Base-by-base conservation (phyloP, 2,888 invertebrate genomes). In the Silvanus unidentatus region DNA sequence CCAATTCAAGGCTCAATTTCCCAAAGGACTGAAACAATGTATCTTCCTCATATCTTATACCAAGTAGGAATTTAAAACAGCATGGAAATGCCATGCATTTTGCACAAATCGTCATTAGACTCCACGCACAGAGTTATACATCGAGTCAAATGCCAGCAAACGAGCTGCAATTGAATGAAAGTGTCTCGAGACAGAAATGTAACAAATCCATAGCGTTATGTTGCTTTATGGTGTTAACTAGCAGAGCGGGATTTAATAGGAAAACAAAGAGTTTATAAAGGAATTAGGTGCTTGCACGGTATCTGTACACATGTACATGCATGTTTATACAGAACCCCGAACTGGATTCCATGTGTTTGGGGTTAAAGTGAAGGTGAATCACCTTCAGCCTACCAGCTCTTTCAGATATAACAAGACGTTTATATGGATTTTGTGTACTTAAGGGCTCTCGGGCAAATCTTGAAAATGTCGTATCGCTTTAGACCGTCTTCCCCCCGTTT, bases 351-450 rank as follows among this genome's bases (percentile, higher is more conserved):
- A 22, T 22, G 22, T 22, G 22, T 22, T n/a, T 22, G 22, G 22
- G 22, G 22, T 8, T 22, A 22, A 22, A 22, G 15, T 40, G 35
- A 47, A 53, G 52, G 53, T 53, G 53, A 50, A 48, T 48, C 49
- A 54, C 49, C 53, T 51, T 5, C 45, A 49, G 51, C 55, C 49
- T 44, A 49, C 47, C 43, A 52, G 45, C 53, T 55, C 46, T 53
- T 52, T 48, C 49, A 50, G 50, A 58, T 53, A 49, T 59, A 58
- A 55, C 63, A 58, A 63, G 63, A 63, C 62, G 59, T 65, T 66
- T 63, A 65, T 64, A 58, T 61, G 65, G 63, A 66, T 66, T 63
- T 61, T 61, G 62, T 65, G 59, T 68, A 64, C 64, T 66, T 63
- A 66, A 64, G 62, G 60, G 66, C 65, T 66, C 55, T 61, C 54